Percentiles rank a stretch among this genome's conserved stretches.
These are phyloP conservation scores for Cryptocheilus praepositus DNA, from an alignment of 2,888 invertebrate species.

Conservation along the genomic window DNA sequence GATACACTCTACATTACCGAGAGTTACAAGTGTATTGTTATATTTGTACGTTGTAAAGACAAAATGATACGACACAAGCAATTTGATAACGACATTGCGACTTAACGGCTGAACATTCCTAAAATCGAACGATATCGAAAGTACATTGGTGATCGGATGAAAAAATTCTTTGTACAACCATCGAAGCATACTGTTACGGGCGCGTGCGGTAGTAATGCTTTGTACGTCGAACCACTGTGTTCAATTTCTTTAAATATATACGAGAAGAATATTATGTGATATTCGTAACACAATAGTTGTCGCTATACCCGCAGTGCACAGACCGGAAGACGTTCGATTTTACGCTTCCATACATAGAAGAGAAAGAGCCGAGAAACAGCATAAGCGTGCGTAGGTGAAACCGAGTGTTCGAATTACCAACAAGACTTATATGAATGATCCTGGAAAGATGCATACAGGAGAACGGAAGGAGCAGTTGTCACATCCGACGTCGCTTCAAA, in stretches of 20 bases:
- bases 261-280: slow-evolving; percentile 28
- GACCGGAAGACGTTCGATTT: neutral
- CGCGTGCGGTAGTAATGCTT: slow-evolving; percentile 45
- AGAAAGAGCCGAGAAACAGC: too few species aligned
- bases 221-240: slow-evolving; percentile 60
- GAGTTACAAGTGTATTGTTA: neutral
- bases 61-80: neutral
- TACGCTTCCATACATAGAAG: neutral
- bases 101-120: neutral
- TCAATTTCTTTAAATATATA: slow-evolving; percentile 50
- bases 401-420: too few species aligned
- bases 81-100: neutral
- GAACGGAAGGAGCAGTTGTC: too few species aligned
- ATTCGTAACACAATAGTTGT: slow-evolving; percentile 19
- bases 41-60: neutral
- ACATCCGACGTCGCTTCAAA: too few species aligned
- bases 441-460: too few species aligned
- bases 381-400: too few species aligned
- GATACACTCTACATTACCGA: slow-evolving; percentile 7
- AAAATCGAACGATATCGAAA: slow-evolving; percentile 17
- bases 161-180: slow-evolving; percentile 52
- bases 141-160: slow-evolving; percentile 56
- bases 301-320: slow-evolving; percentile 5
- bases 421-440: too few species aligned
- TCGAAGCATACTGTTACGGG: too few species aligned